Conservation (phyloP, 2,888 invertebrate genomes). For the Mythimna ferrago region DNA sequence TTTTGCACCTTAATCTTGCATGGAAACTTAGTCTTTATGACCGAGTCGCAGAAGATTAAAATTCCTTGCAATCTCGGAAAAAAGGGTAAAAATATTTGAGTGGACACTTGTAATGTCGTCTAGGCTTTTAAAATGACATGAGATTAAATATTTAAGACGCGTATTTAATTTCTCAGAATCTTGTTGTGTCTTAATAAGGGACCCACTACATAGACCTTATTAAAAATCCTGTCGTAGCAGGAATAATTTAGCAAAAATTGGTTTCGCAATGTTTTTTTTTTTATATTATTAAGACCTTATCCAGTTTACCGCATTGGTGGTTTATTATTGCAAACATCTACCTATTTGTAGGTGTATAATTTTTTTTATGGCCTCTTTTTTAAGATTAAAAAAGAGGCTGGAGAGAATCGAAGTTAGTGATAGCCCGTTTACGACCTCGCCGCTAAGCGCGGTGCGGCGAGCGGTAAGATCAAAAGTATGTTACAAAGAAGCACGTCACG, state of each 20-base stretch:
- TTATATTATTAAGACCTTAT: too few species aligned
- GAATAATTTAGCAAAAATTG: neutral
- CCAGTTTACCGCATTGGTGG: too few species aligned
- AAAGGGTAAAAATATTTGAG: constrained; percentile 47
- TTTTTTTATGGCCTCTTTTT: too few species aligned
- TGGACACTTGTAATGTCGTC: constrained; percentile 43
- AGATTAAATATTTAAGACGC: constrained; percentile 35
- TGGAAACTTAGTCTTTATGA: constrained; percentile 8
- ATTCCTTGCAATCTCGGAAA: neutral
- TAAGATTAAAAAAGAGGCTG: too few species aligned
- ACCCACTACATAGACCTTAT: neutral
- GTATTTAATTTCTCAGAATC: constrained; percentile 4
- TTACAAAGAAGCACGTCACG: too few species aligned
- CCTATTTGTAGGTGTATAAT: too few species aligned
- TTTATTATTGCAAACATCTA: too few species aligned
- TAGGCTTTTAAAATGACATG: constrained; percentile 8
- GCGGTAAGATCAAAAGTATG: too few species aligned
- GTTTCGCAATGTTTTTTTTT: too few species aligned
- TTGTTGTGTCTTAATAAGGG: neutral
- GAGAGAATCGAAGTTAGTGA: too few species aligned
- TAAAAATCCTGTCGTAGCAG: neutral
- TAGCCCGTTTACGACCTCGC: too few species aligned
- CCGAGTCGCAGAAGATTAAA: neutral
- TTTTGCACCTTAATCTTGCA: neutral
- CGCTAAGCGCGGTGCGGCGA: too few species aligned